Evolutionary conservation across 1,140 invertebrate species (phyloP), one percentile per base, ranked within the genome.

Genomic region (Ladona fulva): DNA sequence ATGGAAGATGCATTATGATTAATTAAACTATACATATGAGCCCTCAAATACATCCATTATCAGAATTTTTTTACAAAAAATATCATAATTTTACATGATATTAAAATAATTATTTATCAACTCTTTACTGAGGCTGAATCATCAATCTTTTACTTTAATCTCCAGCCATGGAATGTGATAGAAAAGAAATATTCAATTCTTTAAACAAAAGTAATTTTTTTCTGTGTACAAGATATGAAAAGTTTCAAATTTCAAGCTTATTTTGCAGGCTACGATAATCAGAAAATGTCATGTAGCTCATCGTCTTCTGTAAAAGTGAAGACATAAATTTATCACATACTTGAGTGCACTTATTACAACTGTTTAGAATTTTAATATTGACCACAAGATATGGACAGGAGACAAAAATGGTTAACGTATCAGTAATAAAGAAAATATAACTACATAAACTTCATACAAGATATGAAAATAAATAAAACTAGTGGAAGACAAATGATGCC

Each of bases 381-480:
- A 66, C 52, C 52, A 66, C n/a, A 19, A 19, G 52, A 66, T 66
- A 66, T 66, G 52, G 52, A 66, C 52, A 66, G 29, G 29, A 66
- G 52, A 19, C n/a, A 66, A 66, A n/a, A 16, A 66, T 12, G 52
- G 5, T 66, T 66, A 19, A 66, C n/a, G 1, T 66, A 66, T 22
- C n/a, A 22, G 12, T 19, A 66, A 66, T 66, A 22, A 16, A 66
- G 52, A 16, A 19, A 16, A 66, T 66, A 22, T 19, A 66, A 3
- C n/a, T 66, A 16, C 52, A 66, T 66, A 66, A 66, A 66, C 14
- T 22, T 19, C n/a, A 66, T 66, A 66, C 12, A 66, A 37, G 14
- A 66, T 66, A 66, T 66, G 52, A 19, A 66, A 66, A 66, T 66
- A 66, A 66, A 66, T 66, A 66, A 66, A 66, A 66, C 52, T 66